Evolutionary conservation across 2,113 vertebrate genomes (phyloP).

Genomic region (Passerina amoena): DNA sequence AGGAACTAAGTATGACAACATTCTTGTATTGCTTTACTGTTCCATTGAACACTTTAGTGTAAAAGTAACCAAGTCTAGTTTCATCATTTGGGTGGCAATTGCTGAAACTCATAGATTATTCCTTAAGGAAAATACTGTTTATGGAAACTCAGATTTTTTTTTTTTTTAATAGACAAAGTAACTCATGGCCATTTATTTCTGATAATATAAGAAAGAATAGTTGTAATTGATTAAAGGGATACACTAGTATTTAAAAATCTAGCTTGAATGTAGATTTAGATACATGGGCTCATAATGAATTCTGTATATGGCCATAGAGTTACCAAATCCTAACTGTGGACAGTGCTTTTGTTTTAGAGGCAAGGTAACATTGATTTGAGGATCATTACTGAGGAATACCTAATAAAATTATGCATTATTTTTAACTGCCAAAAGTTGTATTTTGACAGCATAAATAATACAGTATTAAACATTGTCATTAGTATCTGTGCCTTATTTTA

Average conservation of each 20-base stretch:
- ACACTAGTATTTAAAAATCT: background rate
- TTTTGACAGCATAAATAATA: slow-evolving; percentile 13
- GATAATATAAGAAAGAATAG: background rate
- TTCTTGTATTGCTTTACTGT: background rate
- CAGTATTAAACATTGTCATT: slow-evolving; percentile 16
- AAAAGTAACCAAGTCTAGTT: background rate
- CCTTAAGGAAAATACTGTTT: background rate
- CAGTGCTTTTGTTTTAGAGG: background rate
- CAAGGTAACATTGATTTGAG: background rate
- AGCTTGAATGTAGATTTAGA: background rate
- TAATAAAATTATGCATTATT: background rate
- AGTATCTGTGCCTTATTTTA: slow-evolving; percentile 46
- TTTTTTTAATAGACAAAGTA: background rate
- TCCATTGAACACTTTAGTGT: background rate
- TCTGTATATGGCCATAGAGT: background rate
- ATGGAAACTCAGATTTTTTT: background rate
- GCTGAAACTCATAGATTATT: background rate
- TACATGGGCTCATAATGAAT: background rate
- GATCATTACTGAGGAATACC: background rate
- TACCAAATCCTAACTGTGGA: background rate
- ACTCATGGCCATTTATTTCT: background rate
- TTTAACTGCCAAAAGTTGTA: slow-evolving; percentile 30
- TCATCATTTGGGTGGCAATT: background rate
- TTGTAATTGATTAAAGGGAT: background rate
- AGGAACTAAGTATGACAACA: background rate